phyloP scores from a whole-genome alignment of 2,888 invertebrate species.

The Dolichomitus sp. region DNA sequence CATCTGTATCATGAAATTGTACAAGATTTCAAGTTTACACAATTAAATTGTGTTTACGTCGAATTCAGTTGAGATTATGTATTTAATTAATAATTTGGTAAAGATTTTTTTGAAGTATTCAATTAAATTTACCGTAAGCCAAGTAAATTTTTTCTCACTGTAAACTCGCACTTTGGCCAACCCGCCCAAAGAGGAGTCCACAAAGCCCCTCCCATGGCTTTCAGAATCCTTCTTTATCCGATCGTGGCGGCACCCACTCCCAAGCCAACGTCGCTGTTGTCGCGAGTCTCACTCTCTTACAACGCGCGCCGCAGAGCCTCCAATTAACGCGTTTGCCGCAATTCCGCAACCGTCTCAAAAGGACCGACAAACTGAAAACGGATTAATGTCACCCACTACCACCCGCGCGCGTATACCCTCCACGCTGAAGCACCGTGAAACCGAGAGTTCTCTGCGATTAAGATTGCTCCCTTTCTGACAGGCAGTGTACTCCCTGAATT shows the following conservation, averaged over 20 bases:
- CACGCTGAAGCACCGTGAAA: constrained; percentile 23
- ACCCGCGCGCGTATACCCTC: constrained; percentile 68
- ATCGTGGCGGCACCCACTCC: constrained; percentile 69
- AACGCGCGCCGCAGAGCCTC: constrained; percentile 69
- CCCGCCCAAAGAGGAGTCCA: constrained; percentile 1
- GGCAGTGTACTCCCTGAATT: neutral
- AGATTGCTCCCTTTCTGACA: neutral
- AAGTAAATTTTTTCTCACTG: neutral
- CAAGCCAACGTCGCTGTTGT: constrained; percentile 27
- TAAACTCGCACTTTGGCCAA: neutral
- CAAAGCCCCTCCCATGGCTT: constrained; percentile 65
- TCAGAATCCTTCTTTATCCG: constrained; percentile 76
- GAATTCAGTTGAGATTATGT: too few species aligned
- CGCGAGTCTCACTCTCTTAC: constrained; percentile 41
- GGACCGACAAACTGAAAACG: constrained; percentile 74
- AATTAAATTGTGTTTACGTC: too few species aligned
- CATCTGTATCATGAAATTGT: too few species aligned
- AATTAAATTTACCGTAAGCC: neutral
- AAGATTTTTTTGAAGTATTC: neutral
- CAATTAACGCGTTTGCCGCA: constrained; percentile 81
- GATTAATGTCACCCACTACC: constrained; percentile 75
- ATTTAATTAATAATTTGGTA: too few species aligned
- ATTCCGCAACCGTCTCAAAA: constrained; percentile 75
- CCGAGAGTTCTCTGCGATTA: neutral
- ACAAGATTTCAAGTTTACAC: too few species aligned